phyloP scores from a whole-genome alignment of 2,888 invertebrate species.

The Listrodromus nycthemerus region DNA sequence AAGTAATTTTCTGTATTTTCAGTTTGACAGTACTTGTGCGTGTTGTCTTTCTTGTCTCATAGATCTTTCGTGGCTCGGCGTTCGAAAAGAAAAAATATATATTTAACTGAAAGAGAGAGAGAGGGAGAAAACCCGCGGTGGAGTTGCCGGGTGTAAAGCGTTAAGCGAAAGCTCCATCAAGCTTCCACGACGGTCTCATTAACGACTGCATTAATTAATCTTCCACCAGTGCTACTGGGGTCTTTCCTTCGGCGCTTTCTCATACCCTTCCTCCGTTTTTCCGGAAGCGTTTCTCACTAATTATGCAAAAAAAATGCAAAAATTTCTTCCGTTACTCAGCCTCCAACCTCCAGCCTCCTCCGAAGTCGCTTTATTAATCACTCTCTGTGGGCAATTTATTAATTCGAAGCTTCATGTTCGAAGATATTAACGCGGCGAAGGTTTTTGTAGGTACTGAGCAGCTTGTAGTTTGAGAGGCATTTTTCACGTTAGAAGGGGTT shows the following conservation, averaged over 20 bases:
- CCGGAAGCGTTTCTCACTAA: conserved; percentile 62
- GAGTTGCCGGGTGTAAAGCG: conserved; percentile 41
- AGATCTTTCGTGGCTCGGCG: neutral
- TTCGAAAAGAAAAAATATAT: conserved; percentile 22
- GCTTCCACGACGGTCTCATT: conserved; percentile 58
- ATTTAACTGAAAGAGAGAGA: conserved; percentile 1
- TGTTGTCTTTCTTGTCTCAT: conserved; percentile 19
- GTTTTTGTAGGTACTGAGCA: conserved; percentile 25
- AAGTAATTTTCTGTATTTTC: neutral
- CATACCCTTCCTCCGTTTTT: conserved; percentile 46
- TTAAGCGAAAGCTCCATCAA: conserved; percentile 52
- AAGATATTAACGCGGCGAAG: conserved; percentile 24
- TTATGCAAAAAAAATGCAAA: conserved; percentile 56
- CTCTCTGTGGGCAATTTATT: conserved; percentile 58
- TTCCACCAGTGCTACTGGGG: conserved; percentile 41
- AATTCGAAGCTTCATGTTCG: conserved; percentile 53
- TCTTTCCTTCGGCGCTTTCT: conserved; percentile 32
- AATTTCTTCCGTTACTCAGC: conserved; percentile 20
- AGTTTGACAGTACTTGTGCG: neutral
- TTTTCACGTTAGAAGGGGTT: conserved; percentile 23
- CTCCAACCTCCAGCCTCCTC: too few relatives aligned
- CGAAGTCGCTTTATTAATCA: conserved; percentile 57
- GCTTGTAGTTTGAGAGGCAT: conserved; percentile 25
- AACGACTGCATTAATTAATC: conserved; percentile 64
- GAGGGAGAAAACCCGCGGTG: conserved; percentile 11